These are phyloP conservation scores for Eupsilia transversa DNA, from an alignment of 2,888 invertebrate species.

Conservation along the genomic window DNA sequence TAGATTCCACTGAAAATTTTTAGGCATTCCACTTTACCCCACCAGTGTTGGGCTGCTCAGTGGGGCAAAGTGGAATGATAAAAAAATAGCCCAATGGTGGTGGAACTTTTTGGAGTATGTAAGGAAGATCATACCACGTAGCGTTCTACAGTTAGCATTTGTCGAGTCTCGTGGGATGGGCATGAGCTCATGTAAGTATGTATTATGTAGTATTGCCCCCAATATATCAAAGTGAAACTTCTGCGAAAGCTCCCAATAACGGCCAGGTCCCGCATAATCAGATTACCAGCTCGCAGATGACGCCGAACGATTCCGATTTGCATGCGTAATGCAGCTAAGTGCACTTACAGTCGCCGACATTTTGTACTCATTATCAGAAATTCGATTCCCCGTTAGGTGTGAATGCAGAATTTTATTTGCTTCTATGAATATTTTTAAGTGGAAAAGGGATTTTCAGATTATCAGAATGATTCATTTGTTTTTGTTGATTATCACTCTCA, in stretches of 20 bases:
- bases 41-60: no score
- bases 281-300: conserved; percentile 84
- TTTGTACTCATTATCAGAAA: conserved; percentile 67
- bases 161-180: no score
- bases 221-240: conserved; percentile 44
- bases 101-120: not conserved
- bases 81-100: no score
- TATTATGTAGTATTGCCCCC: not conserved
- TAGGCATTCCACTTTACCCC: no score
- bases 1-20: no score
- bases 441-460: not conserved
- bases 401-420: conserved; percentile 40
- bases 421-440: conserved; percentile 37
- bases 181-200: not conserved
- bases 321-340: conserved; percentile 86
- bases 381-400: conserved; percentile 54
- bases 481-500: not conserved
- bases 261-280: conserved; percentile 77
- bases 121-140: not conserved
- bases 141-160: not conserved
- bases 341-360: conserved; percentile 81
- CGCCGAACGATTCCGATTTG: conserved; percentile 81
- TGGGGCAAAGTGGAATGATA: no score
- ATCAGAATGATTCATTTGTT: conserved; percentile 2
- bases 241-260: conserved; percentile 26